phyloP scores from a whole-genome alignment of 2,113 vertebrate genomes.

The Astur gentilis region DNA sequence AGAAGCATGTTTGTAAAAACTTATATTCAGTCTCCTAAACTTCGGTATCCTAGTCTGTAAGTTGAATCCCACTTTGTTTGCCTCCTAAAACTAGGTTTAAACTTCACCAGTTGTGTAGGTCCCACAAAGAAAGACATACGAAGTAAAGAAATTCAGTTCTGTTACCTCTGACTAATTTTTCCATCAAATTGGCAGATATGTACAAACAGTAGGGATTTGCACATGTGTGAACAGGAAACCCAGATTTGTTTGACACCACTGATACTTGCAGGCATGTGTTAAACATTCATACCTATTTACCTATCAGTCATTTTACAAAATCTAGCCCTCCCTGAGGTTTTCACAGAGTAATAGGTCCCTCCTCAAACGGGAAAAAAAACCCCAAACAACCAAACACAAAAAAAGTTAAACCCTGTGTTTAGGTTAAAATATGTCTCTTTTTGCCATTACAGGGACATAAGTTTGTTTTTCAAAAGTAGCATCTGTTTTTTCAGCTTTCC shows the following conservation, averaged over 20 bases:
- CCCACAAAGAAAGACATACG: not conserved
- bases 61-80: not conserved
- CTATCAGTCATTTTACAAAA: not conserved
- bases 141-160: not conserved
- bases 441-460: not conserved
- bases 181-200: not conserved
- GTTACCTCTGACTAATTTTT: not conserved
- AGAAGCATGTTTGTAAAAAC: not conserved
- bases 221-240: not conserved
- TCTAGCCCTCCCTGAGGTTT: not conserved
- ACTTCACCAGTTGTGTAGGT: not conserved
- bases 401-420: not conserved
- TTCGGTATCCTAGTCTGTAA: not conserved
- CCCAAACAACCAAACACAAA: too few relatives aligned
- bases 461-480: not conserved
- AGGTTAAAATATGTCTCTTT: not conserved
- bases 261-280: not conserved
- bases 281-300: not conserved
- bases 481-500: not conserved
- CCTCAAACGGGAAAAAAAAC: not conserved
- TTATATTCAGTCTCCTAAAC: not conserved
- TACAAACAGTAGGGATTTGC: not conserved
- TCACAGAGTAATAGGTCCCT: too few relatives aligned
- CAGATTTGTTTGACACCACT: not conserved
- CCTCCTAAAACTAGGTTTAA: not conserved